phyloP scores from a whole-genome alignment of 92 coral and sea anemone species.

The Paramuricea clavata region DNA sequence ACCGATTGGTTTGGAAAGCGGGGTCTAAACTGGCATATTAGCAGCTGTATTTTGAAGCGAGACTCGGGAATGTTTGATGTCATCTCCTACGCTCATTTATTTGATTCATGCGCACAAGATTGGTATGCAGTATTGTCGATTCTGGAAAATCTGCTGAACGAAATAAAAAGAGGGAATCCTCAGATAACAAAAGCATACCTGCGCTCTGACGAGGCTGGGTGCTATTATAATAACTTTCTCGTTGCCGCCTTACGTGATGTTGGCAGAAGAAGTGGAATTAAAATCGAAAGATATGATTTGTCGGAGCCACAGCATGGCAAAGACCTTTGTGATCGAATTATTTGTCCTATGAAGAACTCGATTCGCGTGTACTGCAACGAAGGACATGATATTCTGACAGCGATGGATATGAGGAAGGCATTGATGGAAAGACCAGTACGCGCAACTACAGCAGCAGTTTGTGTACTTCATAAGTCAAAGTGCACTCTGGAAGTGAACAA shows the following conservation, averaged over 20 bases:
- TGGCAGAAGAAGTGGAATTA: slow-evolving; percentile 20
- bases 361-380: slow-evolving; percentile 47
- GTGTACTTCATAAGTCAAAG: slow-evolving; percentile 19
- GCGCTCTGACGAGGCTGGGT: slow-evolving; percentile 51
- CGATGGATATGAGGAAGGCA: slow-evolving; percentile 45
- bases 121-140: slow-evolving; percentile 38
- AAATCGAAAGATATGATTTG: slow-evolving; percentile 43
- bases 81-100: slow-evolving; percentile 42
- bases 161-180: slow-evolving; percentile 9
- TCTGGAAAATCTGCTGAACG: slow-evolving; percentile 14
- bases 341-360: slow-evolving; percentile 52
- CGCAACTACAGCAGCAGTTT: slow-evolving; percentile 46
- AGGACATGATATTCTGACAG: slow-evolving; percentile 50
- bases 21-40: slow-evolving; percentile 74
- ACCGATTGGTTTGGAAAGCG: slow-evolving; percentile 69
- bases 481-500: slow-evolving; percentile 33
- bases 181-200: slow-evolving; percentile 22
- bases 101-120: slow-evolving; percentile 38
- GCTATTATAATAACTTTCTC: slow-evolving; percentile 37
- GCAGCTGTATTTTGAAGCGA: slow-evolving; percentile 29
- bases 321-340: slow-evolving; percentile 57
- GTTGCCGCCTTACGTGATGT: slow-evolving; percentile 44
- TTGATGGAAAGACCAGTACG: slow-evolving; percentile 49
- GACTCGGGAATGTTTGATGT: neutral
- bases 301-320: slow-evolving; percentile 61